These are phyloP conservation scores for Neodontobutis hainanensis DNA, from an alignment of 2,113 vertebrate species.

Conservation along the genomic window DNA sequence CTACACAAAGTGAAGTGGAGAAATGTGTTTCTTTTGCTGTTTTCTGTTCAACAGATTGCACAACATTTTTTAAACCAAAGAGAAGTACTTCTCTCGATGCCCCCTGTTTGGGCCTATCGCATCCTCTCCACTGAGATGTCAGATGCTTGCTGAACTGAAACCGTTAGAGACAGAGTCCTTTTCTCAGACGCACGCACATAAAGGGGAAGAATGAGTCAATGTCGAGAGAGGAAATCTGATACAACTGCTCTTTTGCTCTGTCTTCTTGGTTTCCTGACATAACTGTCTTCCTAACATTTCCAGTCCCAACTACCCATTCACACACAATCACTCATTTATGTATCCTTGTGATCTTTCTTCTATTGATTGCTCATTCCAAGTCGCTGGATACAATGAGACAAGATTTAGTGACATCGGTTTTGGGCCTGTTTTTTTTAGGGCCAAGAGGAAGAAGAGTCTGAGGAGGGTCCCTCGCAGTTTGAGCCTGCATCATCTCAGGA, in stretches of 20 bases:
- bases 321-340: constrained; percentile 54
- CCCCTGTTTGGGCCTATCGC: constrained; percentile 41
- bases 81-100: constrained; percentile 26
- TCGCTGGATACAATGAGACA: constrained; percentile 7
- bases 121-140: constrained; percentile 52
- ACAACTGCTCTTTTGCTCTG: constrained; percentile 70
- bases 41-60: constrained; percentile 41
- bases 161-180: constrained; percentile 69
- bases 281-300: constrained; percentile 74
- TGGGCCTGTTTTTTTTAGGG: constrained; percentile 50
- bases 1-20: constrained; percentile 16
- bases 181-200: constrained; percentile 61
- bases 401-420: constrained; percentile 24
- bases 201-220: constrained; percentile 82
- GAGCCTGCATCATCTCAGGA: constrained; percentile 67
- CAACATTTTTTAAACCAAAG: constrained; percentile 40
- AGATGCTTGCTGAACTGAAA: constrained; percentile 74
- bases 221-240: constrained; percentile 73
- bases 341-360: constrained; percentile 24
- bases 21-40: constrained; percentile 30
- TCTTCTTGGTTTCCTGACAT: constrained; percentile 80
- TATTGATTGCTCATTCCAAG: constrained; percentile 37
- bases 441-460: constrained; percentile 53
- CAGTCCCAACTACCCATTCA: constrained; percentile 47
- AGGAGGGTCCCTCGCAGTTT: constrained; percentile 55